Conservation (phyloP, 2,888 invertebrate species). For the Philereme transversata region DNA sequence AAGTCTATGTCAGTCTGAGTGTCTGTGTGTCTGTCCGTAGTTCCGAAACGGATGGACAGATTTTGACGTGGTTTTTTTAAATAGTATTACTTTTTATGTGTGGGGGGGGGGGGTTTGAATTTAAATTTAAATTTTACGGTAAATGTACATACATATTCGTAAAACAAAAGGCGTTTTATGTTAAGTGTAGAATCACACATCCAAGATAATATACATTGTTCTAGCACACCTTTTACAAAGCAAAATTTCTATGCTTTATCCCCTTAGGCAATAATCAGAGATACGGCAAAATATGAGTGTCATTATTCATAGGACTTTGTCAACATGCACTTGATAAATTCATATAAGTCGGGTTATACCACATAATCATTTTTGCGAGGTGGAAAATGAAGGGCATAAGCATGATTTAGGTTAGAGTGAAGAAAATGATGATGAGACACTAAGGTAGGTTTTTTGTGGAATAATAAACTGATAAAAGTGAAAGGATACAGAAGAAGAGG, state of each 20-base stretch:
- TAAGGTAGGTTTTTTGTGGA: neutral
- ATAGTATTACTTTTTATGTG: too few species aligned
- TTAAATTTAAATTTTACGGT: too few species aligned
- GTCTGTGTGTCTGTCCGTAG: too few species aligned
- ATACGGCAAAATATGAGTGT: constrained; percentile 75
- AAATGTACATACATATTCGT: too few species aligned
- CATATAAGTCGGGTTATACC: constrained; percentile 64
- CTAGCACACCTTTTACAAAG: constrained; percentile 23
- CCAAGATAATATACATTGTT: neutral
- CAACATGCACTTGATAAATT: constrained; percentile 72
- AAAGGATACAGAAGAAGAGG: too few species aligned
- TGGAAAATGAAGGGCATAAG: constrained; percentile 17
- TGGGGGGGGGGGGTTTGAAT: too few species aligned
- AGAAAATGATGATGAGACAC: constrained; percentile 15
- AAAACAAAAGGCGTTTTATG: too few species aligned
- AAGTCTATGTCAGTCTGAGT: too few species aligned
- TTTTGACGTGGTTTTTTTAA: too few species aligned
- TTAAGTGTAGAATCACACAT: neutral
- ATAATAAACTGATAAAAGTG: neutral
- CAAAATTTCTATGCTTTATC: constrained; percentile 46
- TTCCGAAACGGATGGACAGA: too few species aligned
- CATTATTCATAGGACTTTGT: constrained; percentile 74
- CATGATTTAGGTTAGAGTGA: constrained; percentile 8
- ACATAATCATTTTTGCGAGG: constrained; percentile 51
- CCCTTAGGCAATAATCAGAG: constrained; percentile 65